A percentile compares a stretch with the other conserved stretches of the same genome.
Evolutionary conservation across 1,140 invertebrate genomes (phyloP).

Genomic region (Anastrepha ludens): DNA sequence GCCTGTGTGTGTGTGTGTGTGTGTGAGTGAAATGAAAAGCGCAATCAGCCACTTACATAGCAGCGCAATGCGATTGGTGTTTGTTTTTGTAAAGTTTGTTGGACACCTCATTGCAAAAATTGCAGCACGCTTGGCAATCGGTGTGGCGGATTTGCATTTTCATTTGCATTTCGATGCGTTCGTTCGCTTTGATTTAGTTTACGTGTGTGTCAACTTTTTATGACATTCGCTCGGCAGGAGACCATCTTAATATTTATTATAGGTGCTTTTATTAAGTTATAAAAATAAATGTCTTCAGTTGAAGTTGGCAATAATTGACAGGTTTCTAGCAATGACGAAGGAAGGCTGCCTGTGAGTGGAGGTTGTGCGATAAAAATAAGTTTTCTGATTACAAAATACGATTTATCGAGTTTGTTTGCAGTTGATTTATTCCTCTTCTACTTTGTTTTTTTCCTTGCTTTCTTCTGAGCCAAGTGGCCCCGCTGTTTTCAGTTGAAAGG

Average conservation of each 20-base stretch:
- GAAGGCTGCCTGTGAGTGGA: not conserved
- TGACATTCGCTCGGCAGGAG: not conserved
- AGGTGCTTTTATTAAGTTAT: slow-evolving; percentile 45
- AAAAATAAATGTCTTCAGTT: slow-evolving; percentile 24
- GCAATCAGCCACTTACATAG: slow-evolving; percentile 48
- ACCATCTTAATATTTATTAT: slow-evolving; percentile 30
- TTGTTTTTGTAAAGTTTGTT: not conserved
- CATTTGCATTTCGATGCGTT: slow-evolving; percentile 14
- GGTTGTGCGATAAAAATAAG: slow-evolving; percentile 14
- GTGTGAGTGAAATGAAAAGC: not conserved
- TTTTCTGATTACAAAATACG: not conserved
- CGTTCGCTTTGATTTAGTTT: slow-evolving; percentile 20
- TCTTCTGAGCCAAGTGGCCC: not conserved
- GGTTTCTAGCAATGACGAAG: not conserved
- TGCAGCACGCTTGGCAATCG: not conserved
- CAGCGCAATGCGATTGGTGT: not conserved
- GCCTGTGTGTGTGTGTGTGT: not conserved
- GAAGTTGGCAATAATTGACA: slow-evolving; percentile 31
- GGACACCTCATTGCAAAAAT: not conserved
- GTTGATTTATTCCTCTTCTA: not conserved
- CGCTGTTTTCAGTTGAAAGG: too few species aligned
- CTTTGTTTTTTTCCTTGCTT: not conserved
- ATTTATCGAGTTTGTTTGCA: not conserved
- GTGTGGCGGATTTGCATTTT: not conserved
- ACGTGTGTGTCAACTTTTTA: slow-evolving; percentile 32